These are phyloP conservation scores for Equus quagga DNA, from an alignment of 2,113 vertebrate genomes.

Conservation along the genomic window DNA sequence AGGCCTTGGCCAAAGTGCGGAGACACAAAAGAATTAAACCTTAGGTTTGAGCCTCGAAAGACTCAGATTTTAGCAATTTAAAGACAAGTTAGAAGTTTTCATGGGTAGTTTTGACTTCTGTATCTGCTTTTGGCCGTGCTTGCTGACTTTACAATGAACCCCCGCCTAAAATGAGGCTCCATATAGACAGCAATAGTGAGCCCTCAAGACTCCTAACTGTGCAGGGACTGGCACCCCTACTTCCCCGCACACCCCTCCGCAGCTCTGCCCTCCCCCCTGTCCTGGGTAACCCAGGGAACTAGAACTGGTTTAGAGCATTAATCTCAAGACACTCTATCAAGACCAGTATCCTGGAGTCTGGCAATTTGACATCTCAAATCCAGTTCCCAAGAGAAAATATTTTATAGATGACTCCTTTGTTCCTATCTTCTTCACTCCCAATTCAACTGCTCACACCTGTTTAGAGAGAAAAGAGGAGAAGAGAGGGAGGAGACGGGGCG, in stretches of 20 bases:
- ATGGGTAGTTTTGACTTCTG: background rate
- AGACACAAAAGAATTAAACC: background rate
- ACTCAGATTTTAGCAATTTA: background rate
- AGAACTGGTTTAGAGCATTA: background rate
- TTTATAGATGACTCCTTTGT: background rate
- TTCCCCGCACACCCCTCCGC: background rate
- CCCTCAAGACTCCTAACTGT: background rate
- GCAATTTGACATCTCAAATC: background rate
- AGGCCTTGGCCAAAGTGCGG: background rate
- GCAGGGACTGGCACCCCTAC: background rate
- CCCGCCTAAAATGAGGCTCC: background rate
- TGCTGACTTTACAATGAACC: background rate
- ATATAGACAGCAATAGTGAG: background rate
- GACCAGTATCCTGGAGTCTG: background rate
- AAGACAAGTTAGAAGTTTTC: background rate
- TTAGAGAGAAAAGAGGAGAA: background rate
- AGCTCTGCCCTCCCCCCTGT: background rate
- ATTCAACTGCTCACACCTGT: background rate
- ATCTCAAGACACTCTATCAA: background rate
- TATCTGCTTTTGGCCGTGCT: background rate
- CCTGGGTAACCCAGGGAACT: background rate
- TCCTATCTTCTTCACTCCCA: background rate
- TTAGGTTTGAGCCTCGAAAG: background rate
- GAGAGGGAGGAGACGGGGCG: fast-evolving
- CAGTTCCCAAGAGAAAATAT: background rate